phyloP scores from a whole-genome alignment of 2,797 vertebrate species.

The Cyclopterus lumpus region DNA sequence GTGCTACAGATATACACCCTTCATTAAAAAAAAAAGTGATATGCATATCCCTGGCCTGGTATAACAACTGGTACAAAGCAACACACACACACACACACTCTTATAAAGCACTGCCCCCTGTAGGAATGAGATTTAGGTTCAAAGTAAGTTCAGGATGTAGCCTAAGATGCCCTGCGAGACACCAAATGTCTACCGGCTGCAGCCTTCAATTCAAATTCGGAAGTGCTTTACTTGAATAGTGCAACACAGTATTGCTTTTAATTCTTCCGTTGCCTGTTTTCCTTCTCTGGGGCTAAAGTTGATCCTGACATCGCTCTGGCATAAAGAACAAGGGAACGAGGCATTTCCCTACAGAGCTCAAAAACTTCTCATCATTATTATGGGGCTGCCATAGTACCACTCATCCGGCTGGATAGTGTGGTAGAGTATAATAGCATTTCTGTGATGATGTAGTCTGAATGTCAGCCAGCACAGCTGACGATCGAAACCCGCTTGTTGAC shows the following conservation, averaged over 20 bases:
- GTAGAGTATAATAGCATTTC: background rate
- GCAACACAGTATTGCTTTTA: background rate
- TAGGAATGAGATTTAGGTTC: too few relatives aligned
- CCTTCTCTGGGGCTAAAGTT: background rate
- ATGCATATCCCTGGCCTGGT: too few relatives aligned
- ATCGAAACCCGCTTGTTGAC: conserved; percentile 37
- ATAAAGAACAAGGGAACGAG: background rate
- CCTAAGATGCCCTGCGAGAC: too few relatives aligned
- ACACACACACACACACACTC: too few relatives aligned
- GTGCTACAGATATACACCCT: conserved; percentile 5
- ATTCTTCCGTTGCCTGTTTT: background rate
- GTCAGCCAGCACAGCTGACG: conserved; percentile 46
- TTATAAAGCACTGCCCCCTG: too few relatives aligned
- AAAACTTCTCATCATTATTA: background rate
- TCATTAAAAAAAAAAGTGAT: background rate
- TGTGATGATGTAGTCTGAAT: background rate
- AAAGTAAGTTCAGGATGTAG: too few relatives aligned
- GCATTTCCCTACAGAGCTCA: conserved; percentile 6
- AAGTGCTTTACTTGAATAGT: background rate
- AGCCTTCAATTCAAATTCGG: background rate
- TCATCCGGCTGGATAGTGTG: background rate
- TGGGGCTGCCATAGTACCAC: background rate
- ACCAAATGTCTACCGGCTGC: background rate
- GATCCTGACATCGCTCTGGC: conserved; percentile 30
- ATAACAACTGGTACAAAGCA: too few relatives aligned